Evolutionary conservation across 30 jellyfish, hydroid and myxozoan genomes (phyloP).

Genomic region (Aurelia aurita complex sp. Pacific): DNA sequence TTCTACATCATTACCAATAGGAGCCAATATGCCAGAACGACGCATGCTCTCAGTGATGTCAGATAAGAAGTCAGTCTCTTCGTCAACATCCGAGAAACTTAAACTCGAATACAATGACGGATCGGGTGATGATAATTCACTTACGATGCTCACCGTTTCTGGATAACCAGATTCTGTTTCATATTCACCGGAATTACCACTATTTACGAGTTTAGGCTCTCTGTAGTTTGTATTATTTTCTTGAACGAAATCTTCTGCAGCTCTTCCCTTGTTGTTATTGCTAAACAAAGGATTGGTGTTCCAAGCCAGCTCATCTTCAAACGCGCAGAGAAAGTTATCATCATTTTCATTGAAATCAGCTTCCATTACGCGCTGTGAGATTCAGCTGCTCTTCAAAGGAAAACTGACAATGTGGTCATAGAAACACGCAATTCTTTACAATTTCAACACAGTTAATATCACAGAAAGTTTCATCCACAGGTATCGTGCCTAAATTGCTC

Average conservation of each 20-base stretch:
- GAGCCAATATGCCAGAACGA: neutral
- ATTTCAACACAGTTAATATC: too few relatives aligned
- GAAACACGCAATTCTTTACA: too few relatives aligned
- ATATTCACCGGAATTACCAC: slow-evolving; percentile 6
- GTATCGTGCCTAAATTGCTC: too few relatives aligned
- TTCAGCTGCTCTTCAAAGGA: slow-evolving; percentile 28
- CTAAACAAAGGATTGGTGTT: slow-evolving; percentile 46
- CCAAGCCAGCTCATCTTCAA: slow-evolving; percentile 43
- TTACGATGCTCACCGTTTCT: slow-evolving; percentile 38
- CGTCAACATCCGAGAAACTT: slow-evolving; percentile 31
- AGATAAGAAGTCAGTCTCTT: slow-evolving; percentile 3
- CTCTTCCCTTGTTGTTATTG: neutral
- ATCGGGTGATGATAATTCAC: slow-evolving; percentile 56
- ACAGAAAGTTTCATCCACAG: too few relatives aligned
- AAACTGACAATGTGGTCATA: too few relatives aligned
- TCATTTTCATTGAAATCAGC: slow-evolving; percentile 45
- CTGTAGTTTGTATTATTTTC: neutral
- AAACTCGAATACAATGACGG: slow-evolving; percentile 18
- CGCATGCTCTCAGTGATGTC: slow-evolving; percentile 34
- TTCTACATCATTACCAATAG: neutral
- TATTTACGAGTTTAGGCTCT: neutral
- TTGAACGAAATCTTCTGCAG: neutral
- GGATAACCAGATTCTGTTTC: slow-evolving; percentile 80
- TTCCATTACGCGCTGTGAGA: slow-evolving; percentile 23
- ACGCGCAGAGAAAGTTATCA: slow-evolving; percentile 6